Evolutionary conservation across 2,888 invertebrate species (phyloP).

Genomic region (Andrena bicolor): DNA sequence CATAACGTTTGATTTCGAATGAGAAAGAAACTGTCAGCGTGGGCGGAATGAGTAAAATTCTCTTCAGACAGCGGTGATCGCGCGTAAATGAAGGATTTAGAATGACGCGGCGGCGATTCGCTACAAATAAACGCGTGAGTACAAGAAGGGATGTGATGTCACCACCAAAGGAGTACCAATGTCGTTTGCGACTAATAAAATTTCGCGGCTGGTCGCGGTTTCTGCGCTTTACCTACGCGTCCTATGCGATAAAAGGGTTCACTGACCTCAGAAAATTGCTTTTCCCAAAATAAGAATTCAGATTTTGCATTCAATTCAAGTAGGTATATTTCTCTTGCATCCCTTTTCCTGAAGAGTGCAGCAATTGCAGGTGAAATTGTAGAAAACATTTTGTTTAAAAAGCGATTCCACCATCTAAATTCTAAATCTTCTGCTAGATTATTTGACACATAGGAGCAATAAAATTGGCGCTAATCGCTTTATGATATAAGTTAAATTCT

Average conservation of each 20-base stretch:
- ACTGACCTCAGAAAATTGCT: not conserved
- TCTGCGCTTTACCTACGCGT: not conserved
- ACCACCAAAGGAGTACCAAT: slow-evolving; percentile 69
- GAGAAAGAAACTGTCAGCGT: slow-evolving; percentile 19
- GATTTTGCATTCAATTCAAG: not conserved
- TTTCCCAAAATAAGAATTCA: not conserved
- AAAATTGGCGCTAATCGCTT: too few relatives aligned
- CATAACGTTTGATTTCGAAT: slow-evolving; percentile 24
- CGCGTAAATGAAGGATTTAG: slow-evolving; percentile 62
- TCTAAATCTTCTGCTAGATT: too few relatives aligned
- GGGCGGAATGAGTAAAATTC: slow-evolving; percentile 40
- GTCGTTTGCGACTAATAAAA: slow-evolving; percentile 59
- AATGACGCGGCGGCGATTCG: slow-evolving; percentile 55
- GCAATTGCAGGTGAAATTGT: not conserved
- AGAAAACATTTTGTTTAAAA: not conserved
- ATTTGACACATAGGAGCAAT: too few relatives aligned
- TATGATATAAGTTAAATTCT: too few relatives aligned
- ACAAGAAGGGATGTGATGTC: slow-evolving; percentile 65
- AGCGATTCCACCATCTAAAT: not conserved
- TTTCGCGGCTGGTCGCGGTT: slow-evolving; percentile 47
- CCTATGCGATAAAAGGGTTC: not conserved
- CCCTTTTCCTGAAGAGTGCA: not conserved
- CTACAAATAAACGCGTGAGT: slow-evolving; percentile 64
- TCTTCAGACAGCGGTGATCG: slow-evolving; percentile 20
- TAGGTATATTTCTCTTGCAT: not conserved